phyloP scores from a whole-genome alignment of 2,113 vertebrate genomes.

The Tursiops truncatus region DNA sequence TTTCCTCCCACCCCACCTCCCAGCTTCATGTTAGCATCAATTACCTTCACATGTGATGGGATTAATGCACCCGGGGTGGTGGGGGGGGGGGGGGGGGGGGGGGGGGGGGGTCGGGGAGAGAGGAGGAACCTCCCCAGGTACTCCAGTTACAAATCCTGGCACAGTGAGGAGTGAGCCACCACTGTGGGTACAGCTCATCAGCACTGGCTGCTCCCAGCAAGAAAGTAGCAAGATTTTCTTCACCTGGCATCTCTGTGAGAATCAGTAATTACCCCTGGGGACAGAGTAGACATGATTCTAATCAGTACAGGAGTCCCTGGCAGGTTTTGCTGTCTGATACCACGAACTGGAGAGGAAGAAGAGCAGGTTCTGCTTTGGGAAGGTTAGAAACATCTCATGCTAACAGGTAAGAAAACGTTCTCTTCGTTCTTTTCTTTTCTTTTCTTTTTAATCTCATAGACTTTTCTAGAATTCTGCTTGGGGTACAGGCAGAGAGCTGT shows the following conservation, averaged over 20 bases:
- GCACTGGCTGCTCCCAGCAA: background rate
- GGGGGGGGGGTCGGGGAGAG: background rate
- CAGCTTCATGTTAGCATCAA: background rate
- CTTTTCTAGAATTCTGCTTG: constrained; percentile 27
- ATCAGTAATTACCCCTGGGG: background rate
- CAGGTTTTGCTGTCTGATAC: background rate
- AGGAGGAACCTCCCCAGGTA: background rate
- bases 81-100: background rate
- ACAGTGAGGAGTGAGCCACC: no score
- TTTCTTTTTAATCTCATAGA: background rate
- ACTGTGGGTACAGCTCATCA: background rate
- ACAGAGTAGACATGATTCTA: background rate
- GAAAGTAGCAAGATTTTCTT: background rate
- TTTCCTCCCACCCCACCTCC: background rate
- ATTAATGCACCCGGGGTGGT: background rate
- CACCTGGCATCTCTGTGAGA: background rate
- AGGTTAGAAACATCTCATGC: constrained; percentile 82
- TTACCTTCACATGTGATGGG: background rate
- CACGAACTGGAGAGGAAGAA: constrained; percentile 77
- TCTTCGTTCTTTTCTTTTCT: background rate
- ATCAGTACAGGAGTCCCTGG: background rate
- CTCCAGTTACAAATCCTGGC: background rate
- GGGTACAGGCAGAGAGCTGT: background rate
- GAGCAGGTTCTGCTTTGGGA: constrained; percentile 83
- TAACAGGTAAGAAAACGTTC: constrained; percentile 81